Conservation (phyloP, 2,888 invertebrate species). For the Cryptops parisi region DNA sequence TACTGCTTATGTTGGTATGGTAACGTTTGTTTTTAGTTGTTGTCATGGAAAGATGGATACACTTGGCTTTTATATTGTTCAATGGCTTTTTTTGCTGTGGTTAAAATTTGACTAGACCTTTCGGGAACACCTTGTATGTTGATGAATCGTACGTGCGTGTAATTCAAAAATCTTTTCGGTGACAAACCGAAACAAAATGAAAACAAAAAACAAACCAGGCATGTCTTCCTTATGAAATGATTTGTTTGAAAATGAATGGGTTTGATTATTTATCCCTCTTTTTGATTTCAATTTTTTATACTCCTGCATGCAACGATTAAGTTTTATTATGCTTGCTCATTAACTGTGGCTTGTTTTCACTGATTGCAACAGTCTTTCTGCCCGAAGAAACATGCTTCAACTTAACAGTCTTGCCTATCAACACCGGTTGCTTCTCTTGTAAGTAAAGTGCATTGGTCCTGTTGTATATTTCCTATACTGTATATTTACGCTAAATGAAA, state of each 20-base stretch:
- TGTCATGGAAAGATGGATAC: too few species aligned
- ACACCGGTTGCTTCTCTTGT: slow-evolving; percentile 53
- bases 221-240: neutral
- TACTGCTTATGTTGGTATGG: too few species aligned
- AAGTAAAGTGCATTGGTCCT: too few species aligned
- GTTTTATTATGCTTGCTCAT: slow-evolving; percentile 1
- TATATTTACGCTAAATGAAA: too few species aligned
- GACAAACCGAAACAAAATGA: neutral
- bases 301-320: neutral
- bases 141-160: too few species aligned
- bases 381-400: slow-evolving; percentile 54
- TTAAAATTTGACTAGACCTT: too few species aligned
- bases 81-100: too few species aligned
- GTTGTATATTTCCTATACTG: too few species aligned
- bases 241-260: neutral
- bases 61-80: too few species aligned
- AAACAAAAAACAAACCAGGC: neutral
- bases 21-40: too few species aligned
- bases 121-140: too few species aligned
- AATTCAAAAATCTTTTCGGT: too few species aligned
- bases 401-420: slow-evolving; percentile 55
- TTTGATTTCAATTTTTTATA: slow-evolving; percentile 14
- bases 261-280: neutral
- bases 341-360: slow-evolving; percentile 8
- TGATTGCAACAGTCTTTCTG: slow-evolving; percentile 23